Base-by-base conservation (phyloP, 2,888 invertebrate species). In the Heteromyza rotundicornis region DNA sequence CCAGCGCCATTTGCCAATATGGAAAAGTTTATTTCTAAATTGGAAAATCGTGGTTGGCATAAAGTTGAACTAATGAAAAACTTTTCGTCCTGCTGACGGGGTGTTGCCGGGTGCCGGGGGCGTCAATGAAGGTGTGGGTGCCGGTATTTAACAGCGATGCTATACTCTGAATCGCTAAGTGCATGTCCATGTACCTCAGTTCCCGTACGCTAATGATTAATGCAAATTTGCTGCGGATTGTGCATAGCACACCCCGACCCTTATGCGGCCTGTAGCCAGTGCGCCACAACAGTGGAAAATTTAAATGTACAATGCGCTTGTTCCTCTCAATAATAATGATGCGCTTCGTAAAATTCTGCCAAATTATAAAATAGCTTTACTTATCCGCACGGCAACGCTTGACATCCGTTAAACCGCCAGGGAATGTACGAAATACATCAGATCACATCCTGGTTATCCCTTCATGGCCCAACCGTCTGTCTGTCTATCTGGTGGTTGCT, bases 211-310 rank as follows among this genome's bases (percentile, higher is more conserved):
- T 64, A 63, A 62, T 57, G 63, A 68, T 70, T 72, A 74, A 74
- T 74, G 74, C 74, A 74, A 74, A 74, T 74, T 74, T 70, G 67
- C 70, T 76, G 77, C 75, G n/a, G n/a, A 76, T 74, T 72, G 74
- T 75, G 67, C 64, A n/a, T n/a, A n/a, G n/a, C n/a, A n/a, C n/a
- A n/a, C n/a, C n/a, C n/a, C n/a, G n/a, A n/a, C n/a, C n/a, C n/a
- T n/a, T n/a, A n/a, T n/a, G n/a, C n/a, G n/a, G n/a, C n/a, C n/a
- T n/a, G 5, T 27, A 27, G 5, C 27, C 10, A 7, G 5, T 27
- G 27, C 27, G 27, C 27, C 5, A 27, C 27, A 10, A 27, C 5
- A 27, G 27, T 27, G n/a, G 40, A 40, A 40, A 40, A 40, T 40
- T 40, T 40, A n/a, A 40, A 40, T 40, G 5, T 40, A 10, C 40